Percentiles rank a stretch among this genome's conserved stretches.
Conservation (phyloP, 1,140 invertebrate genomes). For the Zaprionus africanus region DNA sequence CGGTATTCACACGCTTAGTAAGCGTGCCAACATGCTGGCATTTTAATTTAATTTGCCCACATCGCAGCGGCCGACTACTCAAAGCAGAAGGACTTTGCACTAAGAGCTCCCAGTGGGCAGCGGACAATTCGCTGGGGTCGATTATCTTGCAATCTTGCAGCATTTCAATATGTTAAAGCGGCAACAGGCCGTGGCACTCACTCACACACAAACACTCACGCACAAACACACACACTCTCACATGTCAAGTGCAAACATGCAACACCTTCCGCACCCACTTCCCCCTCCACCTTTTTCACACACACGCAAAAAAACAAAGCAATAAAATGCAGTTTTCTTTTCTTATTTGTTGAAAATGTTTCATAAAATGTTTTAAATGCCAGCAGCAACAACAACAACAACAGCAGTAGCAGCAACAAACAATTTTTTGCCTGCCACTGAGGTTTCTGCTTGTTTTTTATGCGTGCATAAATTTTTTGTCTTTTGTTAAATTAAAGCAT, state of each 20-base stretch:
- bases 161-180: conserved; percentile 10
- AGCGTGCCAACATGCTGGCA: conserved; percentile 44
- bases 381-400: background rate
- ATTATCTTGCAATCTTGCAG: conserved; percentile 45
- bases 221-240: background rate
- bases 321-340: conserved; percentile 1
- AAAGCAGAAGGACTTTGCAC: conserved; percentile 6
- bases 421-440: conserved; percentile 3
- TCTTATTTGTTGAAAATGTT: conserved; percentile 1
- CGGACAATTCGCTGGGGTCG: conserved; percentile 8
- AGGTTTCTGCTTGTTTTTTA: conserved; percentile 23
- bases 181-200: background rate
- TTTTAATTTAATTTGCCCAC: conserved; percentile 72
- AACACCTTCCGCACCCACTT: background rate
- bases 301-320: background rate
- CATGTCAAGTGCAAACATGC: conserved; percentile 26
- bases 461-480: conserved; percentile 16
- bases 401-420: background rate
- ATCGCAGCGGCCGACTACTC: background rate
- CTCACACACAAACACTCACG: background rate
- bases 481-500: conserved; percentile 66
- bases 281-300: background rate
- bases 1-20: background rate
- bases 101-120: conserved; percentile 3
- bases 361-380: conserved; percentile 10